phyloP scores from a whole-genome alignment of 1,140 invertebrate genomes.

The Thalassaphorura encarpata region DNA sequence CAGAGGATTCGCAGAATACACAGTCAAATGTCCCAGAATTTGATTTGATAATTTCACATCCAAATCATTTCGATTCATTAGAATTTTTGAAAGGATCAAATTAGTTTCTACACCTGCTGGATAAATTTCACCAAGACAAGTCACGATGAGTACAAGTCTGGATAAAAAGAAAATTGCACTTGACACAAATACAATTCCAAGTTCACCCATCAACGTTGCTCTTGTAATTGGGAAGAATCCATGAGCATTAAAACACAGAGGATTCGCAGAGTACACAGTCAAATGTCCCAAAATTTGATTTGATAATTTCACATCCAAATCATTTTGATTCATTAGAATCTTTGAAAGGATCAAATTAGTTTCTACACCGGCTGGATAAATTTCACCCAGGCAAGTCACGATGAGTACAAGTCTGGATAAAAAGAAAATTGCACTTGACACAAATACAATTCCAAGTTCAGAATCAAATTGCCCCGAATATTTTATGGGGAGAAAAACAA shows the following conservation, averaged over 20 bases:
- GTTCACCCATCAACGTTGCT: slow-evolving; percentile 8
- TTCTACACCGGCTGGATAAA: not conserved
- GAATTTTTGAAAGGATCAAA: slow-evolving; percentile 7
- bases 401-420: slow-evolving; percentile 2
- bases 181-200: not conserved
- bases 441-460: not conserved
- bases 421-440: not conserved
- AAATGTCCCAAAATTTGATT: slow-evolving; percentile 17
- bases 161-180: not conserved
- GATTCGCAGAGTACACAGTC: slow-evolving; percentile 16
- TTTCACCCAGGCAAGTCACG: slow-evolving; percentile 15
- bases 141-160: slow-evolving; percentile 9
- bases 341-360: slow-evolving; percentile 10
- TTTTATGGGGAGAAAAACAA: slow-evolving; percentile 15
- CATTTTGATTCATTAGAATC: not conserved
- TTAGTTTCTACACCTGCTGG: not conserved
- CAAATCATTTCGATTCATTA: slow-evolving; percentile 2
- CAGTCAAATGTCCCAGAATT: slow-evolving; percentile 15
- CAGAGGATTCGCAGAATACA: slow-evolving; percentile 19
- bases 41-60: not conserved
- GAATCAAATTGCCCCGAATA: slow-evolving; percentile 8
- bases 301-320: not conserved
- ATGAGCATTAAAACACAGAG: slow-evolving; percentile 16
- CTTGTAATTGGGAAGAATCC: slow-evolving; percentile 20
- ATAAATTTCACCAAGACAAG: slow-evolving; percentile 18